These are phyloP conservation scores for Suncus etruscus DNA, from an alignment of 2,113 vertebrate species.

Conservation along the genomic window DNA sequence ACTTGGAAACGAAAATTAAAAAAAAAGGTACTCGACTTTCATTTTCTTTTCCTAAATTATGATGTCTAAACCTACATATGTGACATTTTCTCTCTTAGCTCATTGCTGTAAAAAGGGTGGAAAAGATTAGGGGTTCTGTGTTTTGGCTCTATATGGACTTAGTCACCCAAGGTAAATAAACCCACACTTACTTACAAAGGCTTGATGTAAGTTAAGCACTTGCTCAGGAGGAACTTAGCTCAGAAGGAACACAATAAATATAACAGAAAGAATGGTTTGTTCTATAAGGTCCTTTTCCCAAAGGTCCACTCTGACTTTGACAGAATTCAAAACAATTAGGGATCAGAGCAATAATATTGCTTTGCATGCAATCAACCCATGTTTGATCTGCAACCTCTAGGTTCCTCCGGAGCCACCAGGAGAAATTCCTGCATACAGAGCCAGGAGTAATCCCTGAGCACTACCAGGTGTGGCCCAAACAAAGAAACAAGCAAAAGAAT, in stretches of 20 bases:
- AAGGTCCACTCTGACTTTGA: background rate
- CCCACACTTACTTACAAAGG: too few species aligned
- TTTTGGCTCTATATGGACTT: background rate
- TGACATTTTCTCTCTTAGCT: background rate
- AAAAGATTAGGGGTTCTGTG: background rate
- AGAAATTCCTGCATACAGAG: too few species aligned
- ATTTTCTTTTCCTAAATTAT: background rate
- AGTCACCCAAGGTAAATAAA: too few species aligned
- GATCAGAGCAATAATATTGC: too few species aligned
- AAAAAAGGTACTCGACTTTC: background rate
- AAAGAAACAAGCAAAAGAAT: background rate
- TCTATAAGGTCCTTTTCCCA: background rate
- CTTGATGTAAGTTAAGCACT: too few species aligned
- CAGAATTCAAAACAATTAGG: too few species aligned
- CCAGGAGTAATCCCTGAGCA: too few species aligned
- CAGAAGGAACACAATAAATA: background rate
- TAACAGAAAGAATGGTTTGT: background rate
- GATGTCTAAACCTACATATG: background rate
- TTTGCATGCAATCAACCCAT: too few species aligned
- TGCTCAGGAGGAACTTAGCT: background rate
- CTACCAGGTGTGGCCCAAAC: too few species aligned
- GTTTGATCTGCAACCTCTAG: too few species aligned
- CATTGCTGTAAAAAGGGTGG: background rate
- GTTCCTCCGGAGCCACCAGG: too few species aligned
- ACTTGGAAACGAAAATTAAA: background rate